These are phyloP conservation scores for Phymatocera aterrima DNA, from an alignment of 2,888 invertebrate genomes.

Conservation along the genomic window DNA sequence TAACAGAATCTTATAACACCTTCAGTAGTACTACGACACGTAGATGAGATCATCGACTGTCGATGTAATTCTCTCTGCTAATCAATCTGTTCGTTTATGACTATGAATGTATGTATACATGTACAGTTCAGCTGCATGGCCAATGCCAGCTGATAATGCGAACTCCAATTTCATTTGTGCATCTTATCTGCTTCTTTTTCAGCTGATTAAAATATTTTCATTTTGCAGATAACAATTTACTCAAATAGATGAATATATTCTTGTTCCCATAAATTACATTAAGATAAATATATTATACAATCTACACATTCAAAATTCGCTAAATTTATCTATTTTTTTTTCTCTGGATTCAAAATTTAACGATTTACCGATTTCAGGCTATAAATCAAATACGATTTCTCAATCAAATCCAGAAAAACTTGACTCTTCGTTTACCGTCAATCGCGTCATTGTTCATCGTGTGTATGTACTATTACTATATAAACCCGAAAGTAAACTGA, in stretches of 20 bases:
- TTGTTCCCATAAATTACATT: too few relatives aligned
- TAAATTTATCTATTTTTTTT: too few relatives aligned
- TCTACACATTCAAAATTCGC: too few relatives aligned
- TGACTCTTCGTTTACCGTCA: neutral
- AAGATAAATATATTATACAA: too few relatives aligned
- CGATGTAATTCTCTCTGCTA: neutral
- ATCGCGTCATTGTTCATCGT: neutral
- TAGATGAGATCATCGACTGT: neutral
- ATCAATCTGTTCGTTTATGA: conserved; percentile 28
- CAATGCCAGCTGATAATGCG: conserved; percentile 13
- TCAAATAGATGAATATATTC: neutral
- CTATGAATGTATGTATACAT: too few relatives aligned
- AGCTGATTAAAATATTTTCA: neutral
- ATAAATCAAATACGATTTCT: neutral
- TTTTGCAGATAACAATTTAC: neutral
- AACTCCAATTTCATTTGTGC: neutral
- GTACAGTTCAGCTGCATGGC: too few relatives aligned
- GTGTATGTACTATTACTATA: too few relatives aligned
- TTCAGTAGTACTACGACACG: too few relatives aligned
- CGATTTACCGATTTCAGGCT: neutral
- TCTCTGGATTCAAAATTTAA: neutral
- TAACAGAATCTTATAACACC: neutral
- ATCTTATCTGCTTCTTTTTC: neutral
- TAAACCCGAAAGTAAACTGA: conserved; percentile 17
- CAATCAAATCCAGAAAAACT: neutral